Percentiles rank a stretch among this genome's conserved stretches.
Conservation (phyloP, 2,888 invertebrate genomes). For the Vannuccia rotundouncinata region DNA sequence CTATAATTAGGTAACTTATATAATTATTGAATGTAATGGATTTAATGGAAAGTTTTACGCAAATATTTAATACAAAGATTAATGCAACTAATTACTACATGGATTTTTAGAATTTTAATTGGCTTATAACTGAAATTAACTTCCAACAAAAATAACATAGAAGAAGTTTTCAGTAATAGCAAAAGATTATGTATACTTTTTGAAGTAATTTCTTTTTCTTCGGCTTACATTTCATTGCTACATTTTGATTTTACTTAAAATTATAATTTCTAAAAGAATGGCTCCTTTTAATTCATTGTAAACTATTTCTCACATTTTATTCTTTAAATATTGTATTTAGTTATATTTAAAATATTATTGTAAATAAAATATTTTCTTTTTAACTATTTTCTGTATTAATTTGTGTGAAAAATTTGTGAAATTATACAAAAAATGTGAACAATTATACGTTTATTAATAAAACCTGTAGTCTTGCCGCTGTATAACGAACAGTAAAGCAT, state of each 20-base stretch:
- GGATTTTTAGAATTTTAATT: not conserved
- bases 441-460: no score
- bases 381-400: no score
- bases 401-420: no score
- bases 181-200: conserved; percentile 16
- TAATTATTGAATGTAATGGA: not conserved
- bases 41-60: not conserved
- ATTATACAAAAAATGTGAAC: no score
- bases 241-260: conserved; percentile 15
- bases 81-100: not conserved
- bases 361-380: no score
- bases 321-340: no score
- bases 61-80: not conserved
- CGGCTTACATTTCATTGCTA: not conserved
- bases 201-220: conserved; percentile 2
- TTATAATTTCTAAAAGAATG: conserved; percentile 10
- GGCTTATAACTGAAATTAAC: no score
- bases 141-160: not conserved
- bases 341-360: no score
- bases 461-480: no score
- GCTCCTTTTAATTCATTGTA: not conserved
- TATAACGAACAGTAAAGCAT: no score
- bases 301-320: no score
- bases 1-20: not conserved
- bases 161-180: not conserved